Percentiles rank a stretch among this genome's conserved stretches.
Evolutionary conservation across 2,888 invertebrate genomes (phyloP).

Genomic region (Glyphotaelius pellucidus): DNA sequence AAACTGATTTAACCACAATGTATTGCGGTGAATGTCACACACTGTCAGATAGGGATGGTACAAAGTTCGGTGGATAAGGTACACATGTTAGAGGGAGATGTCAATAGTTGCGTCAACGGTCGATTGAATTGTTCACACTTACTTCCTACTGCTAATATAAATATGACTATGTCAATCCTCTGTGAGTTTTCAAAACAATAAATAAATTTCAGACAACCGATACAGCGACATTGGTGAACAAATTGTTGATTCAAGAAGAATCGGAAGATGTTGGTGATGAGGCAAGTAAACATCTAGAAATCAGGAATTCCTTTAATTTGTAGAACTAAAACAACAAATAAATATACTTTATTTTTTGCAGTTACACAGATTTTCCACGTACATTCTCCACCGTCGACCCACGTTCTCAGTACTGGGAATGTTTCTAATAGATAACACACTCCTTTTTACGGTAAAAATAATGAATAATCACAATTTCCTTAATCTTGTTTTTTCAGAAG

Average conservation of each 20-base stretch:
- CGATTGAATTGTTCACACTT: too few relatives aligned
- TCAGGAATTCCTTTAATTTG: background rate
- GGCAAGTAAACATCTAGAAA: background rate
- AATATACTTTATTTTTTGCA: slow-evolving; percentile 2
- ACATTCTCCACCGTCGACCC: slow-evolving; percentile 27
- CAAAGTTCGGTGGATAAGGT: too few relatives aligned
- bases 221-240: slow-evolving; percentile 2
- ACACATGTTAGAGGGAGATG: too few relatives aligned
- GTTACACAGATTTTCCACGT: slow-evolving; percentile 50
- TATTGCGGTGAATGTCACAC: too few relatives aligned
- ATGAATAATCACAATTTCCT: background rate
- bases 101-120: too few relatives aligned
- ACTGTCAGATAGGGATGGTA: too few relatives aligned
- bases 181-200: too few relatives aligned
- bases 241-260: too few relatives aligned
- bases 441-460: slow-evolving; percentile 48
- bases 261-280: slow-evolving; percentile 11
- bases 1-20: too few relatives aligned
- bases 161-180: too few relatives aligned
- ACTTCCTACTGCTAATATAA: too few relatives aligned
- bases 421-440: slow-evolving; percentile 49
- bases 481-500: background rate
- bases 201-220: slow-evolving; percentile 27
- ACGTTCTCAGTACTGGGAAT: slow-evolving; percentile 42
- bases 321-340: background rate